Evolutionary conservation across 2,888 invertebrate genomes (phyloP).

Genomic region (Leptopterna dolabrata): DNA sequence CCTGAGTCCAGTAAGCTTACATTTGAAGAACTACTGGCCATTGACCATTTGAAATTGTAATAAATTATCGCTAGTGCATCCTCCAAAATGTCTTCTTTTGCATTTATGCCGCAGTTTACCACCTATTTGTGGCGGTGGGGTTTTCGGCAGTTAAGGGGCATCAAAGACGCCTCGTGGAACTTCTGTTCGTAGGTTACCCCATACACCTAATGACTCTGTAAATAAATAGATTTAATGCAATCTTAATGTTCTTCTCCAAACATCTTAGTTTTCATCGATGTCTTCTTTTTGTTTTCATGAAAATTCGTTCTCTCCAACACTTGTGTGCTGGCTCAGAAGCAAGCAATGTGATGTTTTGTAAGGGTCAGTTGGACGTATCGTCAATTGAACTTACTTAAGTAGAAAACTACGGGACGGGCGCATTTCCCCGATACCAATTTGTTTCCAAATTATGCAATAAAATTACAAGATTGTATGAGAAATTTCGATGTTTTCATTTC

Average conservation of each 20-base stretch:
- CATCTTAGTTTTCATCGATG: background rate
- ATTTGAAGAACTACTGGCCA: too few relatives aligned
- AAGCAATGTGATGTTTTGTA: slow-evolving; percentile 5
- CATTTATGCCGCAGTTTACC: too few relatives aligned
- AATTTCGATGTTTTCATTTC: background rate
- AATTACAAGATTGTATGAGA: background rate
- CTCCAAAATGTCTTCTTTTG: too few relatives aligned
- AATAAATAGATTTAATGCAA: background rate
- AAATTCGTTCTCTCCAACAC: background rate
- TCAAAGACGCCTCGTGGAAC: too few relatives aligned
- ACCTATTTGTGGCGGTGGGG: too few relatives aligned
- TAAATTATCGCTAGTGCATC: too few relatives aligned
- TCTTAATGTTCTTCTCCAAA: background rate
- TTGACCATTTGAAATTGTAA: too few relatives aligned
- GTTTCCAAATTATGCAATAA: too few relatives aligned
- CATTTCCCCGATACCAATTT: background rate
- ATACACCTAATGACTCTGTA: too few relatives aligned
- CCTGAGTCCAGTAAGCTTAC: too few relatives aligned
- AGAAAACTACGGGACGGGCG: background rate
- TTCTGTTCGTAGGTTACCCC: too few relatives aligned
- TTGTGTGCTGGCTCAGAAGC: slow-evolving; percentile 7
- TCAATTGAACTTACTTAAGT: background rate
- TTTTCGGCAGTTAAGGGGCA: too few relatives aligned
- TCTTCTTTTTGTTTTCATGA: background rate
- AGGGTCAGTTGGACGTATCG: background rate